These are phyloP conservation scores for Pristionchus pacificus DNA, from an alignment of 1,140 invertebrate genomes.

Conservation along the genomic window DNA sequence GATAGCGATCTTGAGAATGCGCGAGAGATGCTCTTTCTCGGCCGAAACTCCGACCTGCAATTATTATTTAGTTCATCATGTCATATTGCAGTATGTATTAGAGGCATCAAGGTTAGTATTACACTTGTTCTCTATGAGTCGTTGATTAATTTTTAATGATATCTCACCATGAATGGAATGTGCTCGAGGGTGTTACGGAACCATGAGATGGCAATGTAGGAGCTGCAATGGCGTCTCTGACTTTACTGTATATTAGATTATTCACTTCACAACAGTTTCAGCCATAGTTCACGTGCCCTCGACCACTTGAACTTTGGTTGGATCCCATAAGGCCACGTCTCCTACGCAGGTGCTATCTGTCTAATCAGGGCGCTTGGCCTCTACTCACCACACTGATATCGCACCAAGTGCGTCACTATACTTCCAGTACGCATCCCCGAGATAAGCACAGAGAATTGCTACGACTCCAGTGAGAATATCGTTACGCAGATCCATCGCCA, in stretches of 20 bases:
- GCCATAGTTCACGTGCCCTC: no score
- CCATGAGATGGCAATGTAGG: slow-evolving; percentile 32
- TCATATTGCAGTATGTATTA: no score
- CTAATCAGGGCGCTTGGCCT: neutral
- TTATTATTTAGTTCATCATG: no score
- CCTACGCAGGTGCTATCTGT: no score
- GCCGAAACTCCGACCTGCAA: slow-evolving; percentile 34
- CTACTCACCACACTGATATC: slow-evolving; percentile 33
- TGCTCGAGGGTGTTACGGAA: slow-evolving; percentile 37
- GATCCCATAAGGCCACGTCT: no score
- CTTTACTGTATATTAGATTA: neutral
- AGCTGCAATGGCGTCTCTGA: slow-evolving; percentile 26
- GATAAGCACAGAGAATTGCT: slow-evolving; percentile 40
- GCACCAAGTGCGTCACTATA: slow-evolving; percentile 39
- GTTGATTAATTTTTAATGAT: no score
- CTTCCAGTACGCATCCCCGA: slow-evolving; percentile 38
- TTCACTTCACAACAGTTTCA: neutral
- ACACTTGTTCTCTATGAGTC: no score
- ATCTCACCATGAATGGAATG: slow-evolving; percentile 31
- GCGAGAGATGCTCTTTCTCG: slow-evolving; percentile 26
- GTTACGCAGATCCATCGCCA: slow-evolving; percentile 48
- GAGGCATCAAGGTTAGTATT: no score
- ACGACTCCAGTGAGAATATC: slow-evolving; percentile 43
- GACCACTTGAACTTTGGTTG: no score
- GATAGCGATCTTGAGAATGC: slow-evolving; percentile 35